These are phyloP conservation scores for Cyclura pinguis DNA, from an alignment of 2,797 vertebrate species.

Conservation along the genomic window DNA sequence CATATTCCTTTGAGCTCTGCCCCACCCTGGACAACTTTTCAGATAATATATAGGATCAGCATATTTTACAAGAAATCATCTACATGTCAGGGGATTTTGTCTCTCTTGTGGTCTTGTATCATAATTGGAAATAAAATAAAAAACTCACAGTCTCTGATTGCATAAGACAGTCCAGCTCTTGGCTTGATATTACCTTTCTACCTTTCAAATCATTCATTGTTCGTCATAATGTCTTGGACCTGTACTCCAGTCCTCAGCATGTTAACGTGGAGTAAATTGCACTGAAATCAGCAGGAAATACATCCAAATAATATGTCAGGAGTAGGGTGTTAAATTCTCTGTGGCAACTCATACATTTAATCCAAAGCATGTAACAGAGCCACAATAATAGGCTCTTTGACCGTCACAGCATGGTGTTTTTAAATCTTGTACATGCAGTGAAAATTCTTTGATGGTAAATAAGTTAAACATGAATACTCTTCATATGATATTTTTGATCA, in stretches of 20 bases:
- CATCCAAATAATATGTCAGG: conserved; percentile 3
- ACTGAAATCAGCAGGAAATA: conserved; percentile 16
- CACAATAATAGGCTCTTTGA: conserved; percentile 8
- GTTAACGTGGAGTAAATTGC: background rate
- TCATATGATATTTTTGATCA: conserved; percentile 21
- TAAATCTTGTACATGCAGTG: background rate
- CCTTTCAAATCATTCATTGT: conserved; percentile 6
- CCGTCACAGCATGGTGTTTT: background rate
- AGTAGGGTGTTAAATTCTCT: background rate
- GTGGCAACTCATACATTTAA: background rate
- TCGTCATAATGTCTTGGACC: background rate
- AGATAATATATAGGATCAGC: background rate
- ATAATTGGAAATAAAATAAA: background rate
- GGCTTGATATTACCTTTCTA: background rate
- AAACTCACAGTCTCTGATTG: background rate
- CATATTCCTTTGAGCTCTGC: background rate
- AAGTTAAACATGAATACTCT: conserved; percentile 37
- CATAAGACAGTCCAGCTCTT: background rate
- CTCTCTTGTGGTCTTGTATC: background rate
- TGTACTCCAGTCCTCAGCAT: background rate
- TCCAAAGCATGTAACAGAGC: conserved; percentile 4
- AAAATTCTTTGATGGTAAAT: conserved; percentile 32
- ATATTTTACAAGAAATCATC: conserved; percentile 8
- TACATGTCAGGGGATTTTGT: background rate
- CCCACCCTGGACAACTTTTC: background rate